These are phyloP conservation scores for Tachysurus fulvidraco DNA, from an alignment of 2,113 vertebrate species.

Conservation along the genomic window DNA sequence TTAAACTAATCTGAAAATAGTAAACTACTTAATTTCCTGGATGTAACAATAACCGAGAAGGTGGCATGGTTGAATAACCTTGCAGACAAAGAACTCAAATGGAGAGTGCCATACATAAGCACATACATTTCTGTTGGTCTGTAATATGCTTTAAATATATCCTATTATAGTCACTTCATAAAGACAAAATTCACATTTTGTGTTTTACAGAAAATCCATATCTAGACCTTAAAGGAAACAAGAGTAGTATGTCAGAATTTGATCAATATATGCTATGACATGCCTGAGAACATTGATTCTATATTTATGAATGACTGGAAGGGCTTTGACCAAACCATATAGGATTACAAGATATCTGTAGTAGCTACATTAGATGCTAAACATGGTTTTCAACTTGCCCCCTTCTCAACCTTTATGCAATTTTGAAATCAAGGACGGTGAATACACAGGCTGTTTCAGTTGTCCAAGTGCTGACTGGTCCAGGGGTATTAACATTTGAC, in stretches of 20 bases:
- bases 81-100: neutral
- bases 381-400: neutral
- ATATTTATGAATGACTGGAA: neutral
- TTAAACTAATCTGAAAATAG: neutral
- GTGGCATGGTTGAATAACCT: neutral
- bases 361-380: neutral
- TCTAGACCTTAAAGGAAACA: neutral
- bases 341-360: neutral
- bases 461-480: neutral
- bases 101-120: neutral
- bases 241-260: neutral
- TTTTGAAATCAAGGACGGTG: neutral
- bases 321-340: neutral
- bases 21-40: too few species aligned
- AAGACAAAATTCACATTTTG: neutral
- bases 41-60: neutral
- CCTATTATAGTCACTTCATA: neutral
- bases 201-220: neutral
- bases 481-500: neutral
- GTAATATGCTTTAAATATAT: neutral
- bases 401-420: neutral
- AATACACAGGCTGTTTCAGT: neutral
- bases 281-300: neutral
- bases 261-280: neutral
- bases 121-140: too few species aligned